Percentiles rank a stretch among this genome's conserved stretches.
Evolutionary conservation across 1,140 invertebrate species (phyloP).

Genomic region (Whitmania pigra): DNA sequence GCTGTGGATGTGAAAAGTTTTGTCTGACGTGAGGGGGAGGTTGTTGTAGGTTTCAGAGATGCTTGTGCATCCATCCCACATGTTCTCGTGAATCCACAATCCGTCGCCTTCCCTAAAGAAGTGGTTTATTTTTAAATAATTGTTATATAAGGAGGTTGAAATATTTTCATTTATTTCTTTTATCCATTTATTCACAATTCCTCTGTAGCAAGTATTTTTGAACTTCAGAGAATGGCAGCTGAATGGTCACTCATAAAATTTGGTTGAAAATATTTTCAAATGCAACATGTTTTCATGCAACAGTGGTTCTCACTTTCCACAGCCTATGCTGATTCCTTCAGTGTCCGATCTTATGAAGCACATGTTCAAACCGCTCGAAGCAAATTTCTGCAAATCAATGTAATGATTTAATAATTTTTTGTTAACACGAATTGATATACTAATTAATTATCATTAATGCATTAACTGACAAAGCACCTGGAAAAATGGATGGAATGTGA

Average conservation of each 20-base stretch:
- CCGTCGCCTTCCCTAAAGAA: background rate
- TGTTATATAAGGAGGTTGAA: background rate
- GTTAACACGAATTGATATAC: background rate
- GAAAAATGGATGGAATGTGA: slow-evolving; percentile 4
- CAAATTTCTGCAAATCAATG: background rate
- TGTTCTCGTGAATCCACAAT: background rate
- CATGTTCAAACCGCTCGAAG: too few species aligned
- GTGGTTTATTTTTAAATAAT: background rate
- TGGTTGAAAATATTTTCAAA: too few species aligned
- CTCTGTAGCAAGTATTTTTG: too few species aligned
- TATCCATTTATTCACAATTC: too few species aligned
- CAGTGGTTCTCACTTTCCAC: too few species aligned
- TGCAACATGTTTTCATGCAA: too few species aligned
- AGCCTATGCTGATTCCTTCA: too few species aligned
- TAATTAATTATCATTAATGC: background rate
- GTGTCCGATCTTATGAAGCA: too few species aligned
- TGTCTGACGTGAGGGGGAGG: background rate
- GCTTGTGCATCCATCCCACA: background rate
- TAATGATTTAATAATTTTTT: background rate
- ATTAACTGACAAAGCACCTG: background rate
- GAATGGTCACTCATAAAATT: too few species aligned
- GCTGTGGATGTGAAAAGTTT: background rate
- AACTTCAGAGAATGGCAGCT: too few species aligned
- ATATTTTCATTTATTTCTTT: background rate
- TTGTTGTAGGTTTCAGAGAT: background rate